A percentile compares a stretch with the other conserved stretches of the same genome.
These are phyloP conservation scores for Protophormia terraenovae DNA, from an alignment of 2,888 invertebrate genomes.

Conservation along the genomic window DNA sequence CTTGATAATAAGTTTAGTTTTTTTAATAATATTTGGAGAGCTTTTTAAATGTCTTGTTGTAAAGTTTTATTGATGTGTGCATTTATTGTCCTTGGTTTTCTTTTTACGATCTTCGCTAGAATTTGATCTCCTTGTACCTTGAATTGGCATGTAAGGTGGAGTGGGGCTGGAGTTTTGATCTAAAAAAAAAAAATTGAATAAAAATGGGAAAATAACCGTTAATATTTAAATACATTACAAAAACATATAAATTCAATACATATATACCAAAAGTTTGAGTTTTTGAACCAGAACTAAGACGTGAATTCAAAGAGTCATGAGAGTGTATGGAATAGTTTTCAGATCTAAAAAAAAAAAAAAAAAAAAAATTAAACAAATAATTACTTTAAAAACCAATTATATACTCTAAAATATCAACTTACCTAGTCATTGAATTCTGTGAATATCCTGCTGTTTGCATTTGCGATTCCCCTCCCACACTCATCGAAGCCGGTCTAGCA, in stretches of 20 bases:
- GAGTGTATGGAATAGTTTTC: slow-evolving; percentile 78
- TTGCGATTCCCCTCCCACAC: slow-evolving; percentile 72
- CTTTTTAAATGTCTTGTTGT: not conserved
- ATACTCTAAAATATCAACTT: not conserved
- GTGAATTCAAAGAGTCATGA: slow-evolving; percentile 75
- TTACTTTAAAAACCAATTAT: too few species aligned
- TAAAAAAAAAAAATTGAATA: slow-evolving; percentile 56
- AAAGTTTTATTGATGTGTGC: slow-evolving; percentile 83
- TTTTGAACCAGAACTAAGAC: slow-evolving; percentile 76
- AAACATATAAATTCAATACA: slow-evolving; percentile 71
- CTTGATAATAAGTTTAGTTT: too few species aligned
- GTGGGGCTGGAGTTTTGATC: slow-evolving; percentile 83
- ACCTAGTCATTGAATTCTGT: slow-evolving; percentile 78
- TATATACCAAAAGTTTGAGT: slow-evolving; percentile 79
- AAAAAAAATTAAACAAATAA: not conserved
- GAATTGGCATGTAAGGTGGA: slow-evolving; percentile 90
- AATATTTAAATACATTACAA: not conserved
- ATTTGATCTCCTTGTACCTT: slow-evolving; percentile 87
- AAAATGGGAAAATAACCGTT: not conserved
- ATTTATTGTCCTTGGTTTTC: slow-evolving; percentile 83
- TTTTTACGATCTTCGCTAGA: slow-evolving; percentile 84
- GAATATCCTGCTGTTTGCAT: slow-evolving; percentile 61
- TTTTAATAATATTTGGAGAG: not conserved
- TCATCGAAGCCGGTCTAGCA: slow-evolving; percentile 73
- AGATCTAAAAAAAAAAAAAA: slow-evolving; percentile 69